Evolutionary conservation across 2,797 vertebrate species (phyloP), one percentile per base, ranked within the genome.

Genomic region (Microctenopoma stevenorrisi): DNA sequence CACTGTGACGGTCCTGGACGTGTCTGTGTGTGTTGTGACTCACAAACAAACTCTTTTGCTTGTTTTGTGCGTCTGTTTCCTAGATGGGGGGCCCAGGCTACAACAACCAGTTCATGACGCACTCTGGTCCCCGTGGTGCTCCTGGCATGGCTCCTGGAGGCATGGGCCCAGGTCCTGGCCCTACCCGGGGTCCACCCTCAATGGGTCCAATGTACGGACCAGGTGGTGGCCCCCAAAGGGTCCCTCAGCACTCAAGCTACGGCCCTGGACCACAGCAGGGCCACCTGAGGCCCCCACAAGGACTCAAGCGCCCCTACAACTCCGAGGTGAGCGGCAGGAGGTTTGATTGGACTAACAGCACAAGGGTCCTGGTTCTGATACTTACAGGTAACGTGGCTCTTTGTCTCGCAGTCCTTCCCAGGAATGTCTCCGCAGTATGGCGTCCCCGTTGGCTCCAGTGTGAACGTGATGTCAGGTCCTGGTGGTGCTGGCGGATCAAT

Each of bases 71-170:
- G 30, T 33, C 8, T 78, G 5, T 63, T 11, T 51, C 18, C 10
- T 76, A 98, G 97, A 95, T 98, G 92, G 94, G 95, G 0, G 83
- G 93, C 0, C 92, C 93, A 2, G 89, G 93, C 43, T 98, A 96
- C 56, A 92, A 84, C 84, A 94, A 85, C 81, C 97, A 96, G 86
- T 98, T 96, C 86, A 85, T 97, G 82, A 87, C 93, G 46, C 96
- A 96, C 10, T 83, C 94, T 0, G 95, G 93, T 0, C 93, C 96
- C 26, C 93, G 96, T 0, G 95, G 95, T 2, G 94, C 95, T 16
- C 72, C 86, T 0, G 87, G 94, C 11, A 90, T 96, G 88, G 85
- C 91, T 4, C 86, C 94, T 2, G 88, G 95, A 70, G 86, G 89
- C 30, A 93, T 96, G 92, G 95, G 85, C 25, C 89, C 94, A 0